A percentile compares a stretch with the other conserved stretches of the same genome.
These are phyloP conservation scores for Pachypanchax playfairii DNA, from an alignment of 2,113 vertebrate species.

Conservation along the genomic window DNA sequence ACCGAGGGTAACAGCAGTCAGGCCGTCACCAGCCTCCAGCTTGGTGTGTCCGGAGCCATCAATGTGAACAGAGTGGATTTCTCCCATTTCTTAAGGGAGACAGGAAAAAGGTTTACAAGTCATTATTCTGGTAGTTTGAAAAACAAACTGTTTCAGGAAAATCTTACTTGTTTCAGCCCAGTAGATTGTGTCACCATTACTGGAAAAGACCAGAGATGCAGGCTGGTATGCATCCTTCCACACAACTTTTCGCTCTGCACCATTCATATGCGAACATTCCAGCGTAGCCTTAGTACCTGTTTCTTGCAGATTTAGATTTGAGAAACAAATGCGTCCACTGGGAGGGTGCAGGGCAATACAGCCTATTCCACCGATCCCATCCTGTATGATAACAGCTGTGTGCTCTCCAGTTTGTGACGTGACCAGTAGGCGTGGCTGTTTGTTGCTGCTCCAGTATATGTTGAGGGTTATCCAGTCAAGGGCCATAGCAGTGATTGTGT, in stretches of 20 bases:
- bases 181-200: slow-evolving; percentile 79
- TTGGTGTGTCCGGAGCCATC: slow-evolving; percentile 83
- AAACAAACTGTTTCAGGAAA: background rate
- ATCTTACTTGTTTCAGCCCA: slow-evolving; percentile 87
- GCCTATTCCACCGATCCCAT: slow-evolving; percentile 66
- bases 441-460: slow-evolving; percentile 87
- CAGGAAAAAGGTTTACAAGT: background rate
- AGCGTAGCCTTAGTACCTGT: slow-evolving; percentile 5
- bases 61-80: slow-evolving; percentile 76
- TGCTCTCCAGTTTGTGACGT: slow-evolving; percentile 71
- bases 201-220: slow-evolving; percentile 79
- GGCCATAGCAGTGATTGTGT: slow-evolving; percentile 79
- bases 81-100: slow-evolving; percentile 81
- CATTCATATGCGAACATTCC: slow-evolving; percentile 87
- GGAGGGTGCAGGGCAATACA: slow-evolving; percentile 82
- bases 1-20: slow-evolving; percentile 76
- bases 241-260: slow-evolving; percentile 68
- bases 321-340: slow-evolving; percentile 82
- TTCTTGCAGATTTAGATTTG: slow-evolving; percentile 62
- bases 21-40: slow-evolving; percentile 69
- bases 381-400: slow-evolving; percentile 72
- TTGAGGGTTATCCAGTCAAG: slow-evolving; percentile 88
- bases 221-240: slow-evolving; percentile 81
- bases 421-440: slow-evolving; percentile 76
- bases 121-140: background rate